These are phyloP conservation scores for Nyleta sp. DNA, from an alignment of 2,888 invertebrate genomes.

Conservation along the genomic window DNA sequence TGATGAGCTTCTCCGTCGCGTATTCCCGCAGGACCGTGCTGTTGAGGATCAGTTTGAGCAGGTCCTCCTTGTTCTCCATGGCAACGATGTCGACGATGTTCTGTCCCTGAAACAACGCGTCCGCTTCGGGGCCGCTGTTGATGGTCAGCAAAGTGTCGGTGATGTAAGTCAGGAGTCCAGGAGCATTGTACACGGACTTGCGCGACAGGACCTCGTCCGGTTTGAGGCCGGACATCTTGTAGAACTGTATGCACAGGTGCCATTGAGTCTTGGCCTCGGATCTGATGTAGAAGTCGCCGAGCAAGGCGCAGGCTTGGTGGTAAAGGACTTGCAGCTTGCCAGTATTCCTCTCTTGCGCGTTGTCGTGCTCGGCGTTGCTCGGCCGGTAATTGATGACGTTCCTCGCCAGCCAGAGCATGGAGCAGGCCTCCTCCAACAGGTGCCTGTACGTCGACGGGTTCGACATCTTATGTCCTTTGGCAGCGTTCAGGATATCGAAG, in stretches of 20 bases:
- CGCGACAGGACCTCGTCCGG: conserved; percentile 83
- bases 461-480: conserved; percentile 85
- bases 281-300: conserved; percentile 85
- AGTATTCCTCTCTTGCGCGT: conserved; percentile 15
- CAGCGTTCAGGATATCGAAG: conserved; percentile 88
- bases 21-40: conserved; percentile 84
- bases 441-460: conserved; percentile 88
- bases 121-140: conserved; percentile 82
- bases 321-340: conserved; percentile 79
- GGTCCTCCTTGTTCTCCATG: conserved; percentile 77
- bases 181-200: conserved; percentile 74
- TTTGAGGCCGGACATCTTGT: conserved; percentile 84
- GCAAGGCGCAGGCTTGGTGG: conserved; percentile 84
- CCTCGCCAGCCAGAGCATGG: conserved; percentile 85
- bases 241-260: conserved; percentile 84
- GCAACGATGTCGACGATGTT: conserved; percentile 78
- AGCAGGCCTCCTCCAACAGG: conserved; percentile 88
- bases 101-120: conserved; percentile 81
- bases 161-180: conserved; percentile 76
- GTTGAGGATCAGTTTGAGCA: conserved; percentile 83
- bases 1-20: conserved; percentile 84
- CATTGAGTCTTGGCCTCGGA: conserved; percentile 81
- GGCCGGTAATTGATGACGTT: no score
- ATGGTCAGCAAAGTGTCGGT: conserved; percentile 80
- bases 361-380: conserved; percentile 35